Percentiles rank a stretch among this genome's conserved stretches.
These are phyloP conservation scores for Crotalus tigris DNA, from an alignment of 2,113 vertebrate species.

Conservation along the genomic window DNA sequence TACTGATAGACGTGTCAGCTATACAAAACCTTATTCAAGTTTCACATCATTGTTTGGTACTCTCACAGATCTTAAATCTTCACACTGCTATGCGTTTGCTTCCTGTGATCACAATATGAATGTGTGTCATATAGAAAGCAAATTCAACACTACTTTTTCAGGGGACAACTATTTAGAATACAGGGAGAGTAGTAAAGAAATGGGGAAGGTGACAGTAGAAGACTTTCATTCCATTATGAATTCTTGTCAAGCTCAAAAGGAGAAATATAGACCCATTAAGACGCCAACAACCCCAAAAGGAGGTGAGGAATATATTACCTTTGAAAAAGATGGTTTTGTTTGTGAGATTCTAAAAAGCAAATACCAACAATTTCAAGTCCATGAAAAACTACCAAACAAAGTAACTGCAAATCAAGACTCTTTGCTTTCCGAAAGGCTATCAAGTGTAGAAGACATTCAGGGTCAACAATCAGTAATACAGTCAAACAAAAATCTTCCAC, in stretches of 20 bases:
- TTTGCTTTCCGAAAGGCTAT: constrained; percentile 56
- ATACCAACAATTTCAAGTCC: constrained; percentile 23
- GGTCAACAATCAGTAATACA: constrained; percentile 11
- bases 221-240: constrained; percentile 1
- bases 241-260: constrained; percentile 29
- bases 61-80: constrained; percentile 43
- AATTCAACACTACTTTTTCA: constrained; percentile 42
- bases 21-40: constrained; percentile 47
- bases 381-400: constrained; percentile 26
- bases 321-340: constrained; percentile 62
- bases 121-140: constrained; percentile 52
- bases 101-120: constrained; percentile 43
- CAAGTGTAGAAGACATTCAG: constrained; percentile 7
- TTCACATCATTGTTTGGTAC: constrained; percentile 42
- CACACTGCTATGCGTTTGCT: constrained; percentile 33
- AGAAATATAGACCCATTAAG: constrained; percentile 21
- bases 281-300: constrained; percentile 30
- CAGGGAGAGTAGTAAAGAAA: constrained; percentile 19
- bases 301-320: constrained; percentile 54
- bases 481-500: constrained; percentile 2
- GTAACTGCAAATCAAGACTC: constrained; percentile 47
- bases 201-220: background rate
- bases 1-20: constrained; percentile 34
- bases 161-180: constrained; percentile 32
- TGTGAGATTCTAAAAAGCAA: constrained; percentile 56